These are phyloP conservation scores for Argentina silus DNA, from an alignment of 2,797 vertebrate genomes.

Conservation along the genomic window DNA sequence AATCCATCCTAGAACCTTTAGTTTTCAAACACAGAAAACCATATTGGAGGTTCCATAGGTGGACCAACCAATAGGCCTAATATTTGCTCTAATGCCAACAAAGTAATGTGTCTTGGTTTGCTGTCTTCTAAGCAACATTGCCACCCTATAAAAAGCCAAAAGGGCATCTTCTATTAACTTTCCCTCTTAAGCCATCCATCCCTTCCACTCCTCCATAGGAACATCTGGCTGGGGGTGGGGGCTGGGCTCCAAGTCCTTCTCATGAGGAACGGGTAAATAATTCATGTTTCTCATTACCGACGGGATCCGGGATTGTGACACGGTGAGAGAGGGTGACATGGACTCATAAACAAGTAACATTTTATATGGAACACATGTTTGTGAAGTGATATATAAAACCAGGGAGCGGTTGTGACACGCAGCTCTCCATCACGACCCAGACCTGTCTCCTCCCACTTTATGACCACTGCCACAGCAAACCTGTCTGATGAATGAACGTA, in stretches of 20 bases:
- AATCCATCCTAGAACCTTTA: constrained; percentile 16
- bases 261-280: constrained; percentile 35
- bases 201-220: constrained; percentile 14
- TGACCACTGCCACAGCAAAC: constrained; percentile 14
- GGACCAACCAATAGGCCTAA: background rate
- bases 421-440: constrained; percentile 16
- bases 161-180: constrained; percentile 5
- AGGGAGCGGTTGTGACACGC: constrained; percentile 7
- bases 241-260: background rate
- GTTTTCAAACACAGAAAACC: constrained; percentile 12
- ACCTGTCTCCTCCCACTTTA: constrained; percentile 17
- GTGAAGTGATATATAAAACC: constrained; percentile 31
- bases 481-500: constrained; percentile 31
- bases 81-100: constrained; percentile 11
- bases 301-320: constrained; percentile 9
- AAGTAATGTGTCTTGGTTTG: background rate
- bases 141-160: constrained; percentile 3
- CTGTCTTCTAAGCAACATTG: background rate
- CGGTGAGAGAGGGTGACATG: constrained; percentile 6
- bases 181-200: constrained; percentile 30
- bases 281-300: constrained; percentile 32
- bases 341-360: constrained; percentile 17
- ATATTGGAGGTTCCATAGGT: constrained; percentile 8
- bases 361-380: constrained; percentile 15
- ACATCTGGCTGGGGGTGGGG: constrained; percentile 16